Conservation (phyloP, 2,113 vertebrate species). For the Cyrtonyx montezumae region DNA sequence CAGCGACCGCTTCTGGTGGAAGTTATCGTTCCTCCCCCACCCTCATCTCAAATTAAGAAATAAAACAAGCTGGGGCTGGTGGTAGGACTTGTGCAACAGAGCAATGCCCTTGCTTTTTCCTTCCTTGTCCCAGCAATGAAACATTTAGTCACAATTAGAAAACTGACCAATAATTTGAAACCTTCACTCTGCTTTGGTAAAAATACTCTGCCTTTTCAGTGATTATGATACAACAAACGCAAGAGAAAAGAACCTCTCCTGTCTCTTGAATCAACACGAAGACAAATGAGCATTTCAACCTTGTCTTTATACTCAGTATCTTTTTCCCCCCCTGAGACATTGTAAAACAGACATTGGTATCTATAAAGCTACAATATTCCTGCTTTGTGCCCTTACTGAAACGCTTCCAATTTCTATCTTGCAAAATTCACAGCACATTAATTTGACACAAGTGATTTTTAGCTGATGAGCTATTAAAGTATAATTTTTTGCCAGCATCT, state of each 20-base stretch:
- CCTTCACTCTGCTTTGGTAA: not conserved
- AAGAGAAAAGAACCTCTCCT: not conserved
- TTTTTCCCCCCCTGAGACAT: not conserved
- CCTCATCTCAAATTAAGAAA: not conserved
- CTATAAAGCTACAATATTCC: not conserved
- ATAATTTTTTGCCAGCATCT: not conserved
- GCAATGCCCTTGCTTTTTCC: not conserved
- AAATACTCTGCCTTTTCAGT: not conserved
- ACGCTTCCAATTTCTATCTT: constrained; percentile 20
- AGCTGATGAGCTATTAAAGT: constrained; percentile 50
- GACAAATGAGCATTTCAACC: not conserved
- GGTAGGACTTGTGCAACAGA: not conserved
- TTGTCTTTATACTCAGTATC: not conserved
- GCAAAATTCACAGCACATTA: constrained; percentile 35
- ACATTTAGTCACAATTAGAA: not conserved
- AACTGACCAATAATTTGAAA: not conserved
- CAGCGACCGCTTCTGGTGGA: accelerated
- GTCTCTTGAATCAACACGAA: not conserved
- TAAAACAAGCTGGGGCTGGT: not conserved
- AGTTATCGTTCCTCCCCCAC: not conserved
- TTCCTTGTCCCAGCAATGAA: not conserved
- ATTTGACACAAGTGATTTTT: constrained; percentile 47
- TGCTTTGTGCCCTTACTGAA: not conserved
- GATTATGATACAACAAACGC: not conserved
- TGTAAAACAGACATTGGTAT: not conserved